Percentiles rank a stretch among this genome's conserved stretches.
phyloP scores from a whole-genome alignment of 1,140 invertebrate genomes.

The Carcinoscorpius rotundicauda region DNA sequence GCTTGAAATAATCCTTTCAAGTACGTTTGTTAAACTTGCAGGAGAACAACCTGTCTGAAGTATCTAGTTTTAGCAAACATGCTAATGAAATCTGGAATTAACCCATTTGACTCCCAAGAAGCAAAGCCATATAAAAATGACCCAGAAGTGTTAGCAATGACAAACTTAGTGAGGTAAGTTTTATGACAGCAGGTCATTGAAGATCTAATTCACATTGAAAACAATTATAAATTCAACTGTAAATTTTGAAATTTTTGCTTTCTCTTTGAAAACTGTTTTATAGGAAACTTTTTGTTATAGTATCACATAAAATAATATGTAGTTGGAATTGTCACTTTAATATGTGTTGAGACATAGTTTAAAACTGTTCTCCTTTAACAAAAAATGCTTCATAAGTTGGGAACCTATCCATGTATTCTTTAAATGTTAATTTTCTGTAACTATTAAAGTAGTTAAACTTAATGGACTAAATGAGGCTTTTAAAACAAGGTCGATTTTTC shows the following conservation, averaged over 20 bases:
- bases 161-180: conserved; percentile 74
- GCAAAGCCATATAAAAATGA: conserved; percentile 99
- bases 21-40: conserved; percentile 1
- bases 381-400: no score
- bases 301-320: neutral
- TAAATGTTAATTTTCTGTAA: no score
- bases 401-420: no score
- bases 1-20: no score
- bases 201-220: no score
- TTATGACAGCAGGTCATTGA: neutral
- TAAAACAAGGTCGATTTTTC: no score
- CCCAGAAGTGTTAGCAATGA: conserved; percentile 98
- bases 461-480: no score
- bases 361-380: no score
- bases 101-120: conserved; percentile 99
- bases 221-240: no score
- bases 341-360: no score
- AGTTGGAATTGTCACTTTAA: no score
- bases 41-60: conserved; percentile 90
- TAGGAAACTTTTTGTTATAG: neutral
- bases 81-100: conserved; percentile 78
- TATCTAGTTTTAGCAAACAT: conserved; percentile 98
- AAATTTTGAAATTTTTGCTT: neutral
- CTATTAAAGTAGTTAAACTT: no score
- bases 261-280: neutral